A percentile compares a stretch with the other conserved stretches of the same genome.
Evolutionary conservation across 2,113 vertebrate species (phyloP).

Genomic region (Syrmaticus mikado): DNA sequence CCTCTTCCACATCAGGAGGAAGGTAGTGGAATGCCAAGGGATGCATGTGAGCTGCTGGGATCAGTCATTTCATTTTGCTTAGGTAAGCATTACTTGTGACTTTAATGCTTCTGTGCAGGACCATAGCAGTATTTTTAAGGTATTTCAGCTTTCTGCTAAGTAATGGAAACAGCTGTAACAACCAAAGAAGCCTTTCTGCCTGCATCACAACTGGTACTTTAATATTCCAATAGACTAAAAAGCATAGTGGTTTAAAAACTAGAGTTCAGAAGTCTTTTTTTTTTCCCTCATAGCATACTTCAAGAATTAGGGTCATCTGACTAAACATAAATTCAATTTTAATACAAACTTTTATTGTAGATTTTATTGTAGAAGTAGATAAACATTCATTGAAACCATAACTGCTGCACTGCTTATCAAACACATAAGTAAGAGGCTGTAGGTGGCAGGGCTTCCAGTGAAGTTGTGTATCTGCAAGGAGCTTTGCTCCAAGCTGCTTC

Average conservation of each 20-base stretch:
- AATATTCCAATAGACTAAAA: background rate
- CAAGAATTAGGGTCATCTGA: background rate
- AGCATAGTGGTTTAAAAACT: background rate
- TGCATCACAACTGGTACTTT: conserved; percentile 4
- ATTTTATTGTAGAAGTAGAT: background rate
- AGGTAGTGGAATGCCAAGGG: background rate
- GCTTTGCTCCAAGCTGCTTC: background rate
- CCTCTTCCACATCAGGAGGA: background rate
- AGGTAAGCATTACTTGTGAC: background rate
- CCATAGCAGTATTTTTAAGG: background rate
- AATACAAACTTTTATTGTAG: background rate
- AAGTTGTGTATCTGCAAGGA: fast-evolving
- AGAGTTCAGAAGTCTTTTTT: too few relatives aligned
- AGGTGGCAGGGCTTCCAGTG: background rate
- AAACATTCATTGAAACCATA: background rate
- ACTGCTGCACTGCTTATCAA: background rate
- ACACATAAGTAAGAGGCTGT: fast-evolving
- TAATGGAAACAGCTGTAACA: conserved; percentile 31
- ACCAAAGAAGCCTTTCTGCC: conserved; percentile 73
- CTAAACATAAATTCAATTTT: background rate
- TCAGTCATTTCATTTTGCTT: conserved; percentile 1
- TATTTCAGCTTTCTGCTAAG: conserved; percentile 9
- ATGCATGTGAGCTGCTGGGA: background rate
- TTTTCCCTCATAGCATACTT: conserved; percentile 20
- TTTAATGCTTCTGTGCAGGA: conserved; percentile 19